Percentiles rank a stretch among this genome's conserved stretches.
phyloP scores from a whole-genome alignment of 2,797 vertebrate species.

The Gallinago stenura region DNA sequence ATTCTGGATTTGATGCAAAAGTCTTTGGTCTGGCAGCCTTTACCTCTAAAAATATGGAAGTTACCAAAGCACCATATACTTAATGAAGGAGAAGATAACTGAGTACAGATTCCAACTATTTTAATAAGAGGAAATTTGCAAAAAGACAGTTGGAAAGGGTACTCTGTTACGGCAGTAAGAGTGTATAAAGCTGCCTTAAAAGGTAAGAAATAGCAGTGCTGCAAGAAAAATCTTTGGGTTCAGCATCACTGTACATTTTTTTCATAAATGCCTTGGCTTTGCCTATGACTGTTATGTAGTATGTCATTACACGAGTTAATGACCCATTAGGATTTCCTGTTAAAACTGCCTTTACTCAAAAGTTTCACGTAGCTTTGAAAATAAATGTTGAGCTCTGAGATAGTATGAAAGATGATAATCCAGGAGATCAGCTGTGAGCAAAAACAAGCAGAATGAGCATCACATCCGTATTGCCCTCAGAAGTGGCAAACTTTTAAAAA shows the following conservation, averaged over 20 bases:
- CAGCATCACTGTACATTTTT: not conserved
- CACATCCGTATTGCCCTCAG: not conserved
- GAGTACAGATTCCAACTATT: not conserved
- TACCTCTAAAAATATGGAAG: not conserved
- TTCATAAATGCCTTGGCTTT: constrained; percentile 1
- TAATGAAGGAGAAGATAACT: not conserved
- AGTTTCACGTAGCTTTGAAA: constrained; percentile 42
- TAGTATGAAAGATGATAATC: not conserved
- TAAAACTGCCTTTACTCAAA: constrained; percentile 24
- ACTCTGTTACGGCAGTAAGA: not conserved
- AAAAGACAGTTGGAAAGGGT: not conserved
- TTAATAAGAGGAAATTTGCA: not conserved
- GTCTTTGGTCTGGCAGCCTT: not conserved
- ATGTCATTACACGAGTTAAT: constrained; percentile 8
- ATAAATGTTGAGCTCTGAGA: not conserved
- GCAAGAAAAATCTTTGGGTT: not conserved
- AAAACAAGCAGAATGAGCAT: not conserved
- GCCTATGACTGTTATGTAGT: not conserved
- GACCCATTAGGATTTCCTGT: constrained; percentile 13
- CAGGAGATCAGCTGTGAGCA: not conserved
- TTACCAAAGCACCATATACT: not conserved
- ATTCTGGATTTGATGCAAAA: not conserved
- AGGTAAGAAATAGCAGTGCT: not conserved
- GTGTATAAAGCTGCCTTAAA: not conserved
- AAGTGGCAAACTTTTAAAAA: not conserved